Base-by-base conservation (phyloP, 2,888 invertebrate genomes). In the Troides aeacus region DNA sequence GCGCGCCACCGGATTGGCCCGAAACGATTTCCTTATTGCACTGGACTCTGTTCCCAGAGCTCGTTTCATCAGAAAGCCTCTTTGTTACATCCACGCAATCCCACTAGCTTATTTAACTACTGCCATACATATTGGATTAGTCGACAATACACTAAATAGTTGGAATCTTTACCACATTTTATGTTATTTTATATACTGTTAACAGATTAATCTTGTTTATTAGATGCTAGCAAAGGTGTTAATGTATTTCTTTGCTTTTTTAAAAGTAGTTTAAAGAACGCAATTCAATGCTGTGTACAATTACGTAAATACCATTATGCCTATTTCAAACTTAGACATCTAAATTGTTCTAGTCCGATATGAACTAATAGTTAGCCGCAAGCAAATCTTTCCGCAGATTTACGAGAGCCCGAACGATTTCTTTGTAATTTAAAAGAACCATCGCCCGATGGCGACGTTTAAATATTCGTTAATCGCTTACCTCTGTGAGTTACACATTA, bases 11-110 rank as follows among this genome's bases (percentile, higher is more conserved):
- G 79, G 80, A 83, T 69, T 62, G 70, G 70, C 63, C 58, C 69
- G 69, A 66, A 75, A 85, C 86, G 80, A 86, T 90, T 90, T 90
- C 90, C 91, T 90, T 86, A 90, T 90, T 90, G 85, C 79, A 73
- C 74, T 75, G 74, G 84, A 85, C 85, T 87, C 77, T 76, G 80
- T 90, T 90, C 89, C 83, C 88, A 87, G 87, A 86, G 84, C 78
- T 80, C 79, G 80, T 80, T 79, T 78, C 74, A 73, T 73, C 72
- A 74, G 73, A 73, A 74, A 72, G 69, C 76, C 76, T 80, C 81
- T 84, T 84, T 83, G 86, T 85, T 86, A 81, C 84, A 81, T 86
- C 84, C 86, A 83, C 81, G 81, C 83, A 81, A 77, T 77, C 72
- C 75, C 69, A 75, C 66, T 72, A 72, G 66, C 72, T 75, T 74